Conservation (phyloP, 2,797 vertebrate genomes). For the Lophotriccus pileatus region DNA sequence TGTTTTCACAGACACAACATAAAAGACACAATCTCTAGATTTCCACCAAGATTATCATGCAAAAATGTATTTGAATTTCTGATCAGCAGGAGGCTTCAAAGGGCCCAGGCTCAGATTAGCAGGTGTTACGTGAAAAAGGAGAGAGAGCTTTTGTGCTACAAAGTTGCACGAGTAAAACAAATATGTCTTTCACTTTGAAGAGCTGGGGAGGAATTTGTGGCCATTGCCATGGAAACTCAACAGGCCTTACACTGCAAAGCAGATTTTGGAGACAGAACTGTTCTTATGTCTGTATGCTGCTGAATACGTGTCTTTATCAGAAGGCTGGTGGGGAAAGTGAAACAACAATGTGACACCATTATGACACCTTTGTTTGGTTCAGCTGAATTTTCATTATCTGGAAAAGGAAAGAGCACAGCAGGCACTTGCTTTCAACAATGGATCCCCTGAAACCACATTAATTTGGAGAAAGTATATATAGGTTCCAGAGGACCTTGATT, state of each 20-base stretch:
- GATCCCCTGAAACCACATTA: neutral
- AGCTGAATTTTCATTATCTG: neutral
- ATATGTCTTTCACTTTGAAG: conserved; percentile 91
- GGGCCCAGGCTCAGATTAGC: conserved; percentile 85
- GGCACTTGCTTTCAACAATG: neutral
- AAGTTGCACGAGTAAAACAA: conserved; percentile 93
- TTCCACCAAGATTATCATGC: conserved; percentile 88
- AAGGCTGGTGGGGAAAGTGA: neutral
- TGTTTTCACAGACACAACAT: conserved; percentile 80
- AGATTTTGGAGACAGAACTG: conserved; percentile 24
- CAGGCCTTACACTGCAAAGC: conserved; percentile 73
- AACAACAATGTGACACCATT: conserved; percentile 4
- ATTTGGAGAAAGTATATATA: neutral
- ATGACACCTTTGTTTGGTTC: neutral
- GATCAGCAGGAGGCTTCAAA: conserved; percentile 84
- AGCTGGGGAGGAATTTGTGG: conserved; percentile 86
- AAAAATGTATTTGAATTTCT: conserved; percentile 91
- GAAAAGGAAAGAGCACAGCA: neutral
- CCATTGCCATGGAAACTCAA: conserved; percentile 86
- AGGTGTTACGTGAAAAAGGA: conserved; percentile 85
- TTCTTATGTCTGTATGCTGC: conserved; percentile 11
- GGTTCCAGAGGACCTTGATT: neutral
- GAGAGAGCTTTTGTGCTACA: conserved; percentile 81
- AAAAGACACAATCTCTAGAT: conserved; percentile 82
- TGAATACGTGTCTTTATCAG: conserved; percentile 37